Evolutionary conservation across 2,888 invertebrate genomes (phyloP), one percentile per base, ranked within the genome.

Genomic region (Rhogogaster chlorosoma): DNA sequence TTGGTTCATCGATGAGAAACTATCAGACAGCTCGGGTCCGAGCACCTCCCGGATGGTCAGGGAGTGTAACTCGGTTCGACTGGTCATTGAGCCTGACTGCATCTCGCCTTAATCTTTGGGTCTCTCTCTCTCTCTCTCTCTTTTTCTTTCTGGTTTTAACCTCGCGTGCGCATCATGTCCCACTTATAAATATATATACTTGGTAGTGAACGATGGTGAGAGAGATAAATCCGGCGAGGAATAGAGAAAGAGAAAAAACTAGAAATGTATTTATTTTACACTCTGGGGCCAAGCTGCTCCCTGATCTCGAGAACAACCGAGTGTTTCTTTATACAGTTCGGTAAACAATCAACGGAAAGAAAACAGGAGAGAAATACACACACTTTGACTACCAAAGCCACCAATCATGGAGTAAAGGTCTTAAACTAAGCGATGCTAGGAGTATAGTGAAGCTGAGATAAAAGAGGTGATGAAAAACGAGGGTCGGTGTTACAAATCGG

Each of bases 61-160:
- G 10, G n/a, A 42, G 36, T 73, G 71, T 73, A 73, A 73, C 22
- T 73, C 42, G 71, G 71, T 42, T 42, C 26, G 71, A 73, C 42
- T 73, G 71, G 71, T 42, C 71, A 73, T 73, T 73, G 71, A 73
- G 71, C 42, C 71, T 73, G 71, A 42, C 22, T 73, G 71, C 71
- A 73, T 42, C 71, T 38, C 32, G 49, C 29, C 49, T 77, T 38
- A 49, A n/a, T 73, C 73, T 42, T 26, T 22, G n/a, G 5, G 26
- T 73, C 73, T 73, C 22, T 42, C 42, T 42, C 73, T 73, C 45
- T 75, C 18, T 42, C 42, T 42, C 2, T 73, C 45, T 45, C 71
- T 71, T 38, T 10, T 9, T 71, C 71, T 71, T 26, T 71, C 38
- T n/a, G 26, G 12, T 42, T 42, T 73, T 18, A 73, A 38, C 38